Conservation (phyloP, 1,140 invertebrate genomes). For the Bombus vancouverensis region DNA sequence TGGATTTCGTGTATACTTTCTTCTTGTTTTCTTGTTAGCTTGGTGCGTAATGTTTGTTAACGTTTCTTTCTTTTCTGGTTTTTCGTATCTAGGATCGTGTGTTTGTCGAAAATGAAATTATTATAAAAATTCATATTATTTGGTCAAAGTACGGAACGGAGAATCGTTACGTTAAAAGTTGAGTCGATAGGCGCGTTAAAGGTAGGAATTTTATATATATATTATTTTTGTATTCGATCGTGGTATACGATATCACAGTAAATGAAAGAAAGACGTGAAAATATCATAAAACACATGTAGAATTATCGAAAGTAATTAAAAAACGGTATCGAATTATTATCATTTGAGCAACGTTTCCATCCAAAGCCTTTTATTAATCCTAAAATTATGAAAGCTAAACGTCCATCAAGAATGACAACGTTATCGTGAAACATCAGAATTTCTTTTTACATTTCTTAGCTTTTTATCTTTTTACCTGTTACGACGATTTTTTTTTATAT, state of each 20-base stretch:
- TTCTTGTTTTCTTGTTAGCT: neutral
- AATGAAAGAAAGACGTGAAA: neutral
- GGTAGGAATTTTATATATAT: no score
- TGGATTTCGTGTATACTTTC: neutral
- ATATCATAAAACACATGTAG: neutral
- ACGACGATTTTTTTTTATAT: constrained; percentile 10
- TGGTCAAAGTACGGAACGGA: neutral
- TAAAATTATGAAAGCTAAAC: constrained; percentile 1
- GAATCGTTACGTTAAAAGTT: neutral
- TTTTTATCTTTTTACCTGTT: neutral
- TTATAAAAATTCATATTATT: neutral
- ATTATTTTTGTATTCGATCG: no score
- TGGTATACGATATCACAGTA: no score
- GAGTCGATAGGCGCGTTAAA: neutral
- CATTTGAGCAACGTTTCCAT: neutral
- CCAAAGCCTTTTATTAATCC: neutral
- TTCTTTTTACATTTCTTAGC: neutral
- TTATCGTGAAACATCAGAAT: neutral
- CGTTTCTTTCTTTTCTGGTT: neutral
- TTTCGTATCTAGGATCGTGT: neutral
- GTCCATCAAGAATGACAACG: neutral
- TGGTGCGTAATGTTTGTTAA: neutral
- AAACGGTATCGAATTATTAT: neutral
- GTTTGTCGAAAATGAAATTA: neutral
- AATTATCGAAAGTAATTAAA: neutral